Conservation (phyloP, 2,888 invertebrate genomes). For the Microctonus brassicae region DNA sequence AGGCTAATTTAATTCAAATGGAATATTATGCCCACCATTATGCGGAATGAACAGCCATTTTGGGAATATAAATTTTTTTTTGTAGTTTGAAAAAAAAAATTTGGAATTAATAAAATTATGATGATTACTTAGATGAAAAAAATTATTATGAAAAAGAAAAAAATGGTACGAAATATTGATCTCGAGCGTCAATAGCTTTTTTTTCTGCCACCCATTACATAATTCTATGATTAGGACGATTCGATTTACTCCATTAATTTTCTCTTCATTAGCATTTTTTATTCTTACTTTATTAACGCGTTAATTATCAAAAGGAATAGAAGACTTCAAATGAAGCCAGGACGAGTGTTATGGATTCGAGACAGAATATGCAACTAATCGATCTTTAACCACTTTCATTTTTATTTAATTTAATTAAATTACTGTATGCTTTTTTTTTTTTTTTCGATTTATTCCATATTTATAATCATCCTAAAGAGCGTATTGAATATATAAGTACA, state of each 20-base stretch:
- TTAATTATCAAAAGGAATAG: neutral
- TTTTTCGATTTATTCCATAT: neutral
- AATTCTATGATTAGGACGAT: neutral
- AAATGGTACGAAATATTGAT: neutral
- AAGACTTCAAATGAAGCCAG: constrained; percentile 8
- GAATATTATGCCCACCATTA: neutral
- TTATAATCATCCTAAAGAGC: constrained; percentile 16
- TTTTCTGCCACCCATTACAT: neutral
- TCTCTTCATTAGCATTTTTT: neutral
- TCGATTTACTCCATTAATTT: neutral
- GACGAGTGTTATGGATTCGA: constrained; percentile 15
- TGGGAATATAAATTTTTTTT: neutral
- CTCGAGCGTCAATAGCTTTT: neutral
- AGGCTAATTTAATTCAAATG: neutral
- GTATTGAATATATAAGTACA: constrained; percentile 19
- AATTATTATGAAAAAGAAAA: neutral
- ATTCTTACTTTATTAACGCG: neutral
- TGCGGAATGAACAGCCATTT: neutral
- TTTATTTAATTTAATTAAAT: constrained; percentile 31
- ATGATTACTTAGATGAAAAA: neutral
- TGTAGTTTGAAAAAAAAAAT: neutral
- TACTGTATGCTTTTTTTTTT: no score
- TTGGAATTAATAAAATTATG: neutral
- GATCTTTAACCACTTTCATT: constrained; percentile 22
- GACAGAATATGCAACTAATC: constrained; percentile 18